phyloP scores from a whole-genome alignment of 1,140 invertebrate species.

The Nasonia longicornis region DNA sequence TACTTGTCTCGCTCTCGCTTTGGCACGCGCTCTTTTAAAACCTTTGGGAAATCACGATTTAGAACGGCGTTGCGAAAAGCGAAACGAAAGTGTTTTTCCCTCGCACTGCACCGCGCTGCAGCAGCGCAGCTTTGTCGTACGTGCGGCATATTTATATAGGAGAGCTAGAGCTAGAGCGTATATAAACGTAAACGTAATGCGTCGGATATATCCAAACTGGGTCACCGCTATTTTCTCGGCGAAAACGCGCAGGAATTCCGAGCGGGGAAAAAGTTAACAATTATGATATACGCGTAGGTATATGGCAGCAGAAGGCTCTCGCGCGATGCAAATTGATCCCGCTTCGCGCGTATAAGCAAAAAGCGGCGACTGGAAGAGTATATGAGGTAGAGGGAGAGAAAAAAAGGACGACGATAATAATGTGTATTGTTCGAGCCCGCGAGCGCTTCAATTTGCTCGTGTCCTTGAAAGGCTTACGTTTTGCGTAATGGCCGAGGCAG shows the following conservation, averaged over 20 bases:
- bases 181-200: neutral
- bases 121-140: neutral
- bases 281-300: neutral
- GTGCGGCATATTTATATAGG: neutral
- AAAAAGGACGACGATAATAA: constrained; percentile 48
- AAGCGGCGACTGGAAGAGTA: neutral
- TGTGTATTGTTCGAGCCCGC: constrained; percentile 46
- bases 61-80: constrained; percentile 57
- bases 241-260: neutral
- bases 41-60: constrained; percentile 60
- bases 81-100: constrained; percentile 23
- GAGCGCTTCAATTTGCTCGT: constrained; percentile 48
- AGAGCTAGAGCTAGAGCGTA: neutral
- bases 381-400: neutral
- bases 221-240: neutral
- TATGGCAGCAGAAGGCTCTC: neutral
- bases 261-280: neutral
- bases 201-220: neutral
- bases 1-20: constrained; percentile 34
- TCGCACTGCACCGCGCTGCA: neutral
- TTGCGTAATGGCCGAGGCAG: constrained; percentile 46
- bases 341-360: neutral
- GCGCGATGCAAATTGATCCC: constrained; percentile 43
- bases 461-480: constrained; percentile 49
- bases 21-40: constrained; percentile 49